Evolutionary conservation across 2,797 vertebrate species (phyloP), one percentile per base, ranked within the genome.

Genomic region (Petrocephalus schoutedeni): DNA sequence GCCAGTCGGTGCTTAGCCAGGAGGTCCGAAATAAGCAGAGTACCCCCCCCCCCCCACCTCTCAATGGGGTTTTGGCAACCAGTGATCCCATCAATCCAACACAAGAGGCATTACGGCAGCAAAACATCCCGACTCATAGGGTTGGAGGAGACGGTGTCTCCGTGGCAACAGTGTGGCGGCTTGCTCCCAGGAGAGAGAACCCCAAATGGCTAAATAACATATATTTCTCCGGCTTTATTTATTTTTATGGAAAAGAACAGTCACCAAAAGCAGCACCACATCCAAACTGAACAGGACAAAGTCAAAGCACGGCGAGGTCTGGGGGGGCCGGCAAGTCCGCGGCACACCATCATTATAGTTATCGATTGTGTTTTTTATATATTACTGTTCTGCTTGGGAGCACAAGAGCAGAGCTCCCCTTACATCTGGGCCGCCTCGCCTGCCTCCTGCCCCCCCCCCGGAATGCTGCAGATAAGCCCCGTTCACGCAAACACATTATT

Each of bases 341-440:
- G 23, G 23, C 5, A 41, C 28, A n/a, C 19, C 6, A n/a, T n/a
- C 32, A 9, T 77, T 77, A 77, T 77, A 49, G 71, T 77, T 77
- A 77, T 77, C 12, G 71, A 77, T 77, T 77, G 1, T n/a, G 28
- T 5, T 45, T 45, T 77, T 77, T 77, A 77, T 49, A 21, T 64
- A 77, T 77, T 77, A 45, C 71, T 6, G 71, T 77, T 77, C 36
- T 77, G 71, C 71, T 77, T 77, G 71, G 71, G 36, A 77, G 45
- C 71, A 71, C 28, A 71, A 16, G 12, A 36, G 28, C 71, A 77
- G 16, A 77, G 71, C 36, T 36, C 71, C 67, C 71, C 16, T 77
- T 45, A 36, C 36, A 6, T 71, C 64, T 71, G 64, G 61, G 23
- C 67, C 4, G 32, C 54, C 54, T 56, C 8, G 54, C 5, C 54